These are phyloP conservation scores for Enteromius trimaculatus DNA, from an alignment of 2,797 vertebrate genomes.

Conservation along the genomic window DNA sequence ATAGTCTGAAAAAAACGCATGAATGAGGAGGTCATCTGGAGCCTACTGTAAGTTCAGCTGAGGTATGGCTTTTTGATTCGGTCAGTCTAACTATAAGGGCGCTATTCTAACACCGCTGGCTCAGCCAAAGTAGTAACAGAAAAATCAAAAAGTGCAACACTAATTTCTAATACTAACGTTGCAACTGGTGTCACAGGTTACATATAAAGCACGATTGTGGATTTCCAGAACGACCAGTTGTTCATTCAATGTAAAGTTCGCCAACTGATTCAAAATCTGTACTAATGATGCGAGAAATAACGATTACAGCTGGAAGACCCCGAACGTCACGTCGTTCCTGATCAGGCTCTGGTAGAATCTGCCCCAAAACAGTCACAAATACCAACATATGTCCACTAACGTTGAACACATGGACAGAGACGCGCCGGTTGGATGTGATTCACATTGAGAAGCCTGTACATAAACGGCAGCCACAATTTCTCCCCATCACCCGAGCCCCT, in stretches of 20 bases:
- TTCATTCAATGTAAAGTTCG: neutral
- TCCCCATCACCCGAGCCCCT: constrained; percentile 71
- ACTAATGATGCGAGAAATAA: constrained; percentile 32
- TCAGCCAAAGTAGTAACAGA: neutral
- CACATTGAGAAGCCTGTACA: constrained; percentile 73
- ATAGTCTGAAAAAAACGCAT: neutral
- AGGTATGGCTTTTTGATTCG: constrained; percentile 53
- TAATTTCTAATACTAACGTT: neutral
- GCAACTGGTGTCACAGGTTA: constrained; percentile 25
- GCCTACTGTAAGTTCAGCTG: constrained; percentile 39
- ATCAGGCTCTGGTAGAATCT: constrained; percentile 47
- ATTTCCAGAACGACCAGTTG: constrained; percentile 13
- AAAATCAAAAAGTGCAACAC: neutral
- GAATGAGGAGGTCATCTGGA: neutral
- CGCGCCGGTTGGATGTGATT: constrained; percentile 49
- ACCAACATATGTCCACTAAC: constrained; percentile 51
- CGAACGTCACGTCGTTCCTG: constrained; percentile 37
- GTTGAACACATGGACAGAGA: constrained; percentile 24
- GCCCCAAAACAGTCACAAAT: constrained; percentile 35
- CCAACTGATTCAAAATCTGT: neutral
- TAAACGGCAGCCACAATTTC: constrained; percentile 64
- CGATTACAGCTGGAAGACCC: constrained; percentile 63
- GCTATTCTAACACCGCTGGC: constrained; percentile 23
- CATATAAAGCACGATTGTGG: constrained; percentile 7
- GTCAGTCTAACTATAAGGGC: neutral